Evolutionary conservation across 2,797 vertebrate species (phyloP).

Genomic region (Petrocephalus schoutedeni): DNA sequence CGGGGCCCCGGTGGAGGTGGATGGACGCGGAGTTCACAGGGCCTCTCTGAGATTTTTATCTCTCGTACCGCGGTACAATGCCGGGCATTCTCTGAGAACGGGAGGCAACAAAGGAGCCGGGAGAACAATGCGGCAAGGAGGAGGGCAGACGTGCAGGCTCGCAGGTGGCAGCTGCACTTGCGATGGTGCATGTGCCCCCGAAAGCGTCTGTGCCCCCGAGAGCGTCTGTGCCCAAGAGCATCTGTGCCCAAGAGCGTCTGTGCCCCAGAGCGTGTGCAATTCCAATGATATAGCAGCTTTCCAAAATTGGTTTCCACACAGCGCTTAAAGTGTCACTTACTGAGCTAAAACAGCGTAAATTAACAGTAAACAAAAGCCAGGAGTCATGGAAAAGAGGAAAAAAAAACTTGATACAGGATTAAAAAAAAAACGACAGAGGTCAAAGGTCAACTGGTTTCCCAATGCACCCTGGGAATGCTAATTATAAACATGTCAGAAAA

Average conservation of each 20-base stretch:
- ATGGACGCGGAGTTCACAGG: constrained; percentile 40
- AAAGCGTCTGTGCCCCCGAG: too few species aligned
- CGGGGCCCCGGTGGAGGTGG: constrained; percentile 34
- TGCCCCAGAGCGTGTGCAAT: neutral
- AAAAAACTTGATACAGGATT: neutral
- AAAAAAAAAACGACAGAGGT: neutral
- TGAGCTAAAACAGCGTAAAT: neutral
- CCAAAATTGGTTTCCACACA: neutral
- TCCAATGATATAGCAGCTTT: neutral
- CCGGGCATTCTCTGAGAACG: constrained; percentile 2
- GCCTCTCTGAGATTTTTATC: constrained; percentile 50
- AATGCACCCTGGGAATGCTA: neutral
- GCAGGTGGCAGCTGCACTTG: neutral
- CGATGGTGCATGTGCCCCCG: neutral
- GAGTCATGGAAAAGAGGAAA: neutral
- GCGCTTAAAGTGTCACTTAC: neutral
- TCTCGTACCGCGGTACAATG: constrained; percentile 29
- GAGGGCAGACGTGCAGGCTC: neutral
- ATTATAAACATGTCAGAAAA: too few species aligned
- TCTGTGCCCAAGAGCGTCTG: neutral
- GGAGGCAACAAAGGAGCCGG: neutral
- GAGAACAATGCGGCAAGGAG: neutral
- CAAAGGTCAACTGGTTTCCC: neutral
- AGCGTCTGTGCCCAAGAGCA: neutral
- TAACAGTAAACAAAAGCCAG: neutral